phyloP scores from a whole-genome alignment of 2,797 vertebrate genomes.

The Apogon hyalosoma region DNA sequence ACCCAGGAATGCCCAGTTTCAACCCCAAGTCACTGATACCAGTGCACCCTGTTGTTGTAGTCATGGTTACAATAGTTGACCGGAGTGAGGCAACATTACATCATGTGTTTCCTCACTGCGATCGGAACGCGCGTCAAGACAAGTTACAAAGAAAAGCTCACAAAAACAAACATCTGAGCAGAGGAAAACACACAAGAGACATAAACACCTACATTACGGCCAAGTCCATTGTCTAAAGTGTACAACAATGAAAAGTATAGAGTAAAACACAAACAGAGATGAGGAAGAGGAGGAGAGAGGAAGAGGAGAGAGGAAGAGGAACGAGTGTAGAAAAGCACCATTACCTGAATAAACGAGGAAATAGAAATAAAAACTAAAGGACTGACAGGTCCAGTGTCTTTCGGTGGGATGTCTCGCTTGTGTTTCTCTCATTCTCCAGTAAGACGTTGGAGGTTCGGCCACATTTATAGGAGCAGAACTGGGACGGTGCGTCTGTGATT shows the following conservation, averaged over 20 bases:
- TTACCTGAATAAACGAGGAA: constrained; percentile 80
- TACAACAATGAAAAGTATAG: constrained; percentile 6
- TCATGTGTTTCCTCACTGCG: constrained; percentile 33
- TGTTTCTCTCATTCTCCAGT: constrained; percentile 81
- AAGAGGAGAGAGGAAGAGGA: too few relatives aligned
- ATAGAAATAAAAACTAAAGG: constrained; percentile 75
- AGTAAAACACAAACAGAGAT: background rate
- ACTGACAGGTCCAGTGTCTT: constrained; percentile 74
- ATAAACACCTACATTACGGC: background rate
- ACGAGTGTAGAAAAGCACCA: background rate
- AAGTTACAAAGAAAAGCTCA: accelerated
- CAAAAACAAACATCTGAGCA: background rate
- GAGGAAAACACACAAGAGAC: background rate
- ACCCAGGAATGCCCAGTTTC: too few relatives aligned
- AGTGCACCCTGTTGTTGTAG: constrained; percentile 39
- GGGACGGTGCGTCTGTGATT: constrained; percentile 70
- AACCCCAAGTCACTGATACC: background rate
- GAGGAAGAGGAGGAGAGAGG: too few relatives aligned
- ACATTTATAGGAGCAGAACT: constrained; percentile 77
- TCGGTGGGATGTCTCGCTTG: constrained; percentile 12
- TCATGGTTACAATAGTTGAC: constrained; percentile 58
- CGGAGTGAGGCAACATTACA: constrained; percentile 55
- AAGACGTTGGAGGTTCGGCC: accelerated
- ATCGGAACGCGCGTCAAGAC: background rate
- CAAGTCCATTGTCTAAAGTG: background rate